These are phyloP conservation scores for Thysanoteuthis rhombus DNA, from an alignment of 2,888 invertebrate genomes.

Conservation along the genomic window DNA sequence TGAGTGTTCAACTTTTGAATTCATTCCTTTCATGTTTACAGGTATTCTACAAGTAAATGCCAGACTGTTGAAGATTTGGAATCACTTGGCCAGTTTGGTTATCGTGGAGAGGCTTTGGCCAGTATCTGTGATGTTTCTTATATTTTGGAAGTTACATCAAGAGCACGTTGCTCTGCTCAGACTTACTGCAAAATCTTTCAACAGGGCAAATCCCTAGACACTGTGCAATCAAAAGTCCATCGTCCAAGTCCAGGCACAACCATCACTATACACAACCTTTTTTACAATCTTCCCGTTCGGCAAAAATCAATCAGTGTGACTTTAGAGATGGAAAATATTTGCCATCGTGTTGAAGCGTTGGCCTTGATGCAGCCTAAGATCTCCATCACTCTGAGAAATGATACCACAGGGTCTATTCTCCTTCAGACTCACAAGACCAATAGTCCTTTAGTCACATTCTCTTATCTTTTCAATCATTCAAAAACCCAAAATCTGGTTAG, in stretches of 20 bases:
- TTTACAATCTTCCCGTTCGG: conserved; percentile 75
- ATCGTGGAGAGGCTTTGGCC: conserved; percentile 76
- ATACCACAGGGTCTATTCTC: conserved; percentile 73
- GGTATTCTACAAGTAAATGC: conserved; percentile 77
- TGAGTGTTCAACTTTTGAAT: background rate
- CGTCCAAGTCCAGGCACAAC: conserved; percentile 80
- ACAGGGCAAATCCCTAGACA: conserved; percentile 69
- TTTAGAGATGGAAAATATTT: conserved; percentile 74
- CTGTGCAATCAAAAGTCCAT: conserved; percentile 58
- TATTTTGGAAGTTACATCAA: conserved; percentile 74
- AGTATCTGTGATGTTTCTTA: conserved; percentile 74
- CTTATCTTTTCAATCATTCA: conserved; percentile 69
- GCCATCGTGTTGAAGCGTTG: conserved; percentile 73
- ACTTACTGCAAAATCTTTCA: conserved; percentile 74
- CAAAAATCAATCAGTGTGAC: conserved; percentile 71
- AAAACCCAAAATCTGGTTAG: conserved; percentile 66
- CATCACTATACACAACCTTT: conserved; percentile 76
- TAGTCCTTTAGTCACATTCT: conserved; percentile 72
- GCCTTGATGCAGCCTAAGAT: conserved; percentile 75
- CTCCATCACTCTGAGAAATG: conserved; percentile 78
- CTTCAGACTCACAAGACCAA: conserved; percentile 74
- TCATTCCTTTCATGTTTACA: conserved; percentile 45
- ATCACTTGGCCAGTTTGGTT: conserved; percentile 75
- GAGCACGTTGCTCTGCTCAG: conserved; percentile 65
- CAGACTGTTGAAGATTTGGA: conserved; percentile 71